These are phyloP conservation scores for Aegotheles bennettii DNA, from an alignment of 2,113 vertebrate genomes.

Conservation along the genomic window DNA sequence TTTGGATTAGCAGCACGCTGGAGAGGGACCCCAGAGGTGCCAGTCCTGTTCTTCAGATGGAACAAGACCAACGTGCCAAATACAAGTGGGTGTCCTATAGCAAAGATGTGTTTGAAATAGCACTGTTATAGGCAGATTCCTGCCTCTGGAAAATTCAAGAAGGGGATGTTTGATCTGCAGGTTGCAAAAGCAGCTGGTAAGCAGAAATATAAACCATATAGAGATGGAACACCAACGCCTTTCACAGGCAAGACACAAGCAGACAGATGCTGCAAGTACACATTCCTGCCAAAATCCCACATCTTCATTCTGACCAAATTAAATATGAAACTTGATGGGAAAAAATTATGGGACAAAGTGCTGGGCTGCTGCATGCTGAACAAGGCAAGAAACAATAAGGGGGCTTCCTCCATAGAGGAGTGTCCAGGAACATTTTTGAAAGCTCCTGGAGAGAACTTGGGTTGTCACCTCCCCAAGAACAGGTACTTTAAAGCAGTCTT, in stretches of 20 bases:
- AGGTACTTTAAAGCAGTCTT: neutral
- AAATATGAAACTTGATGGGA: neutral
- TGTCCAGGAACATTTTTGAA: neutral
- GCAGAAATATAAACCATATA: neutral
- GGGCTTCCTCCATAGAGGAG: neutral
- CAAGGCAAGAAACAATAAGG: neutral
- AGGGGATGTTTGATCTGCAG: neutral
- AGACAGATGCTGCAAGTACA: neutral
- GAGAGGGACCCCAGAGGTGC: no score
- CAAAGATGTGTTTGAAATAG: neutral
- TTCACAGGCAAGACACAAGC: neutral
- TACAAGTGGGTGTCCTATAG: rapidly evolving
- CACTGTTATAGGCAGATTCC: neutral
- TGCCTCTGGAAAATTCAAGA: neutral
- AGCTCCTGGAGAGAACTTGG: neutral
- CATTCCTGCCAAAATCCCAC: neutral
- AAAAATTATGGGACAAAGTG: neutral
- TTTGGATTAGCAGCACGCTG: neutral
- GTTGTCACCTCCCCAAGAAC: neutral
- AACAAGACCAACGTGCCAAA: neutral
- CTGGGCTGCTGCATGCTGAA: neutral
- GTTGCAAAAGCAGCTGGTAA: neutral
- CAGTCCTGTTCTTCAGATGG: neutral
- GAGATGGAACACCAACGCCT: neutral
- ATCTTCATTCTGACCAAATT: neutral